Conservation (phyloP, 2,797 vertebrate genomes). For the Takifugu ocellatus region DNA sequence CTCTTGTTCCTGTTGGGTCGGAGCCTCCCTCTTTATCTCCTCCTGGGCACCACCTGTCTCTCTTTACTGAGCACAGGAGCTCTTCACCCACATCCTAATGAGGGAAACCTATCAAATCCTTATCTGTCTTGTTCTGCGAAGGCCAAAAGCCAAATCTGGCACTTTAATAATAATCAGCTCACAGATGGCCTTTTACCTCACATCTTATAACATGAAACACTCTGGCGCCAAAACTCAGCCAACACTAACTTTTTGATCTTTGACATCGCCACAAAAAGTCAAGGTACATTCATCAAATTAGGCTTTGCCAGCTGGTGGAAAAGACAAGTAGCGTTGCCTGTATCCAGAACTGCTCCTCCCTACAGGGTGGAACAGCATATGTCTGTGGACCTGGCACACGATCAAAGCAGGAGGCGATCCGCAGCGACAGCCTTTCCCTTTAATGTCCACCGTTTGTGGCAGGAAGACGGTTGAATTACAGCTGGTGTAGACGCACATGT, state of each 20-base stretch:
- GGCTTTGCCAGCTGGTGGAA: slow-evolving; percentile 61
- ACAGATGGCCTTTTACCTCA: slow-evolving; percentile 10
- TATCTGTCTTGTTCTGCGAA: slow-evolving; percentile 24
- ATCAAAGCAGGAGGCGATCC: slow-evolving; percentile 63
- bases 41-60: slow-evolving; percentile 69
- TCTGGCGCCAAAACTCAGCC: slow-evolving; percentile 12
- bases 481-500: slow-evolving; percentile 25
- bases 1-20: slow-evolving; percentile 59
- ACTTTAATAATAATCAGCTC: slow-evolving; percentile 35
- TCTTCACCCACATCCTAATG: slow-evolving; percentile 36
- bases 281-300: slow-evolving; percentile 23
- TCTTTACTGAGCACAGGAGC: slow-evolving; percentile 53
- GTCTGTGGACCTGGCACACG: slow-evolving; percentile 59
- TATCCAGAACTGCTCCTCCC: slow-evolving; percentile 55
- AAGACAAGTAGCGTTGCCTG: slow-evolving; percentile 34
- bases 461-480: slow-evolving; percentile 37
- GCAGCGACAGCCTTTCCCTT: slow-evolving; percentile 42
- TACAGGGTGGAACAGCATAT: slow-evolving; percentile 64
- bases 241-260: slow-evolving; percentile 21
- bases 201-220: not conserved
- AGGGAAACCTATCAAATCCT: slow-evolving; percentile 38
- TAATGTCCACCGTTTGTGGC: slow-evolving; percentile 24
- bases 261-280: slow-evolving; percentile 32
- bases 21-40: slow-evolving; percentile 67
- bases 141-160: slow-evolving; percentile 41